phyloP scores from a whole-genome alignment of 2,888 invertebrate genomes.

The Mesorhabditis belari region DNA sequence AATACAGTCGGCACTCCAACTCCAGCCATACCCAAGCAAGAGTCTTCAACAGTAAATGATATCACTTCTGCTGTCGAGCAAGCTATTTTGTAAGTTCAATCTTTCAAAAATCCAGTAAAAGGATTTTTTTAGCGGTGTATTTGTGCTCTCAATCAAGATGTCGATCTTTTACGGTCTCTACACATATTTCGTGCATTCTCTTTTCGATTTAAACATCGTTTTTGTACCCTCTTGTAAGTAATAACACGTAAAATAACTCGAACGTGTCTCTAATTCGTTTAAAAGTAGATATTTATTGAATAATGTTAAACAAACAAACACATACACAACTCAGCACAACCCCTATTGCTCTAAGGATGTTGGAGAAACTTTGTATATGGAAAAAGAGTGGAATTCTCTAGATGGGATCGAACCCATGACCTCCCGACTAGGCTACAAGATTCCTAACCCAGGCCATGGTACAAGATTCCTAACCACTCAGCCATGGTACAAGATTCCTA shows the following conservation, averaged over 20 bases:
- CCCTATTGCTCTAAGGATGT: too few species aligned
- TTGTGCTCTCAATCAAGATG: conserved; percentile 91
- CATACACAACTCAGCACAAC: too few species aligned
- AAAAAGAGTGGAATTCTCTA: too few species aligned
- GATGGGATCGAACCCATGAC: too few species aligned
- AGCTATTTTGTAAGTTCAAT: conserved; percentile 55
- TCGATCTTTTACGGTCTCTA: conserved; percentile 92
- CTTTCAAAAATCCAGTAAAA: background rate
- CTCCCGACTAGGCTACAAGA: too few species aligned
- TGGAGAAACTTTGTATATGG: too few species aligned
- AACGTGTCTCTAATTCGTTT: background rate
- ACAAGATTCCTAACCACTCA: too few species aligned
- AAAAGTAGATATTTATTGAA: too few species aligned
- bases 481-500: too few species aligned
- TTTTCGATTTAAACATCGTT: conserved; percentile 85
- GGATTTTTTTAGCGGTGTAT: conserved; percentile 70
- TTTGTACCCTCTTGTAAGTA: conserved; percentile 63
- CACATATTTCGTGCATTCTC: conserved; percentile 92
- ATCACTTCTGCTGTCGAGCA: conserved; percentile 57
- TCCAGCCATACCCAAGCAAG: conserved; percentile 2
- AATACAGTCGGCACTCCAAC: background rate
- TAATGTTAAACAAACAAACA: too few species aligned
- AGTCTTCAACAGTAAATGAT: conserved; percentile 14
- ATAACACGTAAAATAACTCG: background rate
- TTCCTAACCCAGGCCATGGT: too few species aligned